phyloP scores from a whole-genome alignment of 2,797 vertebrate genomes.

The Todus mexicanus region DNA sequence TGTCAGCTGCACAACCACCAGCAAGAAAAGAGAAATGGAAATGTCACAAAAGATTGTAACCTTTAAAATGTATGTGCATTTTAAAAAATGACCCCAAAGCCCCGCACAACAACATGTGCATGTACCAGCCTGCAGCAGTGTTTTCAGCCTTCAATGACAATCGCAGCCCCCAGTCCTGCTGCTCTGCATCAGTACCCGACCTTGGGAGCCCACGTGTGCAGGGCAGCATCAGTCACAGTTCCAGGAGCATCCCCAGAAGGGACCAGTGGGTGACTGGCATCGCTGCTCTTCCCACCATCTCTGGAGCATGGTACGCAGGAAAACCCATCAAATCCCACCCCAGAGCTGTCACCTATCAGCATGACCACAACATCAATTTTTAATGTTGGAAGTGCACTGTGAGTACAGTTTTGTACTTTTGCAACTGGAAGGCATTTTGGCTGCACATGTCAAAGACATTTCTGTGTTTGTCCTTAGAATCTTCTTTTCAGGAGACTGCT shows the following conservation, averaged over 20 bases:
- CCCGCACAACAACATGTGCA: not conserved
- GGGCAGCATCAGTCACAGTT: not conserved
- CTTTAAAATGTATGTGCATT: constrained; percentile 23
- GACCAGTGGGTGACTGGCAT: not conserved
- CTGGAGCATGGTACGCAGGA: not conserved
- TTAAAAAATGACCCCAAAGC: not conserved
- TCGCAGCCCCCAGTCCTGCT: not conserved
- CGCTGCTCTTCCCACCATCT: not conserved
- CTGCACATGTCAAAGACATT: not conserved
- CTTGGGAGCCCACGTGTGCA: not conserved
- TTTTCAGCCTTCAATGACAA: not conserved
- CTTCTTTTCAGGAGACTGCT: not conserved
- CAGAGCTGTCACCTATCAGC: not conserved
- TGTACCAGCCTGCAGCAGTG: not conserved
- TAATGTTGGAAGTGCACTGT: not conserved
- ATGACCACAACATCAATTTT: not conserved
- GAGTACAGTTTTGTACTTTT: not conserved
- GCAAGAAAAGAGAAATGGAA: not conserved
- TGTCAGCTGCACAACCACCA: not conserved
- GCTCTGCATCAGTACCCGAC: not conserved
- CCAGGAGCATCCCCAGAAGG: not conserved
- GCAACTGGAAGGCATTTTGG: not conserved
- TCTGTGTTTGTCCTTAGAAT: not conserved
- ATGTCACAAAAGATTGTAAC: constrained; percentile 18
- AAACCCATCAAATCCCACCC: not conserved